Evolutionary conservation across 2,888 invertebrate species (phyloP).

Genomic region (Synanthedon andrenaeformis): DNA sequence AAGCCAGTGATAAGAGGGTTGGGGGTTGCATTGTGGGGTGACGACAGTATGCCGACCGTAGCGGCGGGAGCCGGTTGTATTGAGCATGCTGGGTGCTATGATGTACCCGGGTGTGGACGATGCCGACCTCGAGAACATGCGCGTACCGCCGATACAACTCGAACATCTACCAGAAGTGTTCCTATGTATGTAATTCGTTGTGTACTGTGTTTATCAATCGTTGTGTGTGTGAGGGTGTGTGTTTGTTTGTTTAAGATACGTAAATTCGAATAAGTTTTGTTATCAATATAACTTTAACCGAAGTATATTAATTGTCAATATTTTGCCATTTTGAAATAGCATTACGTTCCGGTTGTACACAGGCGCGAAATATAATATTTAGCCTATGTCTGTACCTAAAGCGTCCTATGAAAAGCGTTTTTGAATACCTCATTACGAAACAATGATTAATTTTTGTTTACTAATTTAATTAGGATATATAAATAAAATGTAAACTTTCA

Average conservation of each 20-base stretch:
- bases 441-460: no score
- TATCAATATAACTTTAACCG: not conserved
- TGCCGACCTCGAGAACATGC: constrained; percentile 64
- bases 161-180: constrained; percentile 81
- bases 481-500: no score
- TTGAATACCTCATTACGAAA: no score
- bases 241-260: not conserved
- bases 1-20: constrained; percentile 53
- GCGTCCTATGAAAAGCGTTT: no score
- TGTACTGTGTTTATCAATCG: not conserved
- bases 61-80: constrained; percentile 44
- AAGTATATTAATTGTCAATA: no score
- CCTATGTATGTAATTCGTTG: constrained; percentile 71
- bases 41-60: constrained; percentile 49
- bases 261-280: not conserved
- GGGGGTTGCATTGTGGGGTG: constrained; percentile 53
- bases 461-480: no score
- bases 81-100: constrained; percentile 62
- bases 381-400: no score
- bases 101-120: constrained; percentile 60
- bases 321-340: no score
- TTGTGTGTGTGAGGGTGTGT: constrained; percentile 1
- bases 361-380: no score
- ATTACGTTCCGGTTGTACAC: no score
- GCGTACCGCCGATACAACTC: constrained; percentile 79